Conservation (phyloP, 2,797 vertebrate genomes). For the Sus cebifrons region DNA sequence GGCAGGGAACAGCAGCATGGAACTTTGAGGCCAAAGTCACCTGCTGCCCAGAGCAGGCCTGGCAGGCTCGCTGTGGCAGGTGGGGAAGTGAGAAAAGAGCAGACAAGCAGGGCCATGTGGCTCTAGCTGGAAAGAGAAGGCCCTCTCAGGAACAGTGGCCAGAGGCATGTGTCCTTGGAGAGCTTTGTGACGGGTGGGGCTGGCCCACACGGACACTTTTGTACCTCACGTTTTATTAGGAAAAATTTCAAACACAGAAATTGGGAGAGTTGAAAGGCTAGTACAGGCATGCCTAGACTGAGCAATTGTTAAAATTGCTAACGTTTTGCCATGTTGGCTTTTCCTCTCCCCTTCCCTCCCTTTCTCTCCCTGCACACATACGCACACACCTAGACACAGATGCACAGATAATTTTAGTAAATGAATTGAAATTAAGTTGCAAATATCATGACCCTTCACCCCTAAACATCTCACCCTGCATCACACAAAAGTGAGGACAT, state of each 20-base stretch:
- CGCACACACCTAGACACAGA: background rate
- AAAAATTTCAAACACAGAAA: background rate
- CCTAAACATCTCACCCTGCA: background rate
- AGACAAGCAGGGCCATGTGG: background rate
- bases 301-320: background rate
- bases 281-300: background rate
- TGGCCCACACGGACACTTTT: background rate
- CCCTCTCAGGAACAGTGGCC: background rate
- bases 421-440: background rate
- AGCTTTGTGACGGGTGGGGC: background rate
- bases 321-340: background rate
- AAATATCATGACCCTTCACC: background rate
- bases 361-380: background rate
- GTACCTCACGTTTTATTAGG: background rate
- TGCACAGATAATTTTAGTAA: background rate
- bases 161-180: background rate
- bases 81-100: background rate
- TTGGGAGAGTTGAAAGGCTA: background rate
- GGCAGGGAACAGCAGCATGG: background rate
- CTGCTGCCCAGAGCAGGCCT: background rate
- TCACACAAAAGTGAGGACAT: background rate
- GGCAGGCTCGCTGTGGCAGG: background rate
- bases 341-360: background rate
- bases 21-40: too few species aligned
- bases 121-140: too few species aligned